phyloP scores from a whole-genome alignment of 2,797 vertebrate genomes.

The Triplophysa bombifrons region DNA sequence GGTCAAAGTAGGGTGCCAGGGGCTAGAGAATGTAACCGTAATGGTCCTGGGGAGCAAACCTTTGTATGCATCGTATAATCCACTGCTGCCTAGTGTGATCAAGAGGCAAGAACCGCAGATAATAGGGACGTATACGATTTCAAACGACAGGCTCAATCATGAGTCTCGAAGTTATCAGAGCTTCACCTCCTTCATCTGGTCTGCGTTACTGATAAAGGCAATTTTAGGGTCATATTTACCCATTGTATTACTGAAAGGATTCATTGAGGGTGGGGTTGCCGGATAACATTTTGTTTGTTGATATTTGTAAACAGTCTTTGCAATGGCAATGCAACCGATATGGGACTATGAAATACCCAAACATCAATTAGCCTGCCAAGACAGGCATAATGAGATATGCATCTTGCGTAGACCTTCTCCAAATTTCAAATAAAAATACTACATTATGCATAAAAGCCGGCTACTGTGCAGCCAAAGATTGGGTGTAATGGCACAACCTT shows the following conservation, averaged over 20 bases:
- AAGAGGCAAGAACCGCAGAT: conserved; percentile 64
- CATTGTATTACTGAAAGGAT: conserved; percentile 50
- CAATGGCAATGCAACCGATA: background rate
- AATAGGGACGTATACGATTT: conserved; percentile 72
- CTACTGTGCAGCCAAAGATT: conserved; percentile 35
- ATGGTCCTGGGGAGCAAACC: conserved; percentile 11
- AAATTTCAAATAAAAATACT: conserved; percentile 47
- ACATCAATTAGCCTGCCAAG: conserved; percentile 14
- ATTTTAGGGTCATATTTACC: conserved; percentile 41
- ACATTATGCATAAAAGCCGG: conserved; percentile 42
- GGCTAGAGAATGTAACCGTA: conserved; percentile 29
- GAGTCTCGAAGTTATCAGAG: conserved; percentile 66
- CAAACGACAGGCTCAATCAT: conserved; percentile 62
- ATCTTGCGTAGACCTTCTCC: conserved; percentile 30
- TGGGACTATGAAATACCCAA: conserved; percentile 22
- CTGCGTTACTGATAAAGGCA: conserved; percentile 64
- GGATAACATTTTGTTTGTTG: conserved; percentile 58
- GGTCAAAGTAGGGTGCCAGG: conserved; percentile 26
- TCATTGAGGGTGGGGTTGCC: conserved; percentile 9
- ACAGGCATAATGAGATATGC: conserved; percentile 17
- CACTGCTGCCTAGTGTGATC: conserved; percentile 59
- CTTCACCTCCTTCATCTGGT: conserved; percentile 66
- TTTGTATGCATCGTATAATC: conserved; percentile 48
- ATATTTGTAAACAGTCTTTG: conserved; percentile 51
- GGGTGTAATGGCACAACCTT: conserved; percentile 40